Conservation (phyloP, 2,797 vertebrate species). For the Cynodonichthys magdalenae region DNA sequence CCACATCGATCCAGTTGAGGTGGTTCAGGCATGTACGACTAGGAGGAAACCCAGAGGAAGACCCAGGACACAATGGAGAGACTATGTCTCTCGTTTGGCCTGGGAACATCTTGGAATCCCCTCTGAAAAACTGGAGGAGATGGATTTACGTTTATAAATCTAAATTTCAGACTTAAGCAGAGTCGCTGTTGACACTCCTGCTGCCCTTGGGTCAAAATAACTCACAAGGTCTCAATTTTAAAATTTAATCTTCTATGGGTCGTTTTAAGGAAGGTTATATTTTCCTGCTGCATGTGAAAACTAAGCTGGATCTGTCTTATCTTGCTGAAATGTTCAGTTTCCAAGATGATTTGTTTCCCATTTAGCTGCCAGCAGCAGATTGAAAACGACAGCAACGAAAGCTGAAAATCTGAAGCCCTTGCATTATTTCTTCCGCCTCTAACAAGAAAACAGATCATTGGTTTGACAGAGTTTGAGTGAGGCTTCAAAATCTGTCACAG, state of each 20-base stretch:
- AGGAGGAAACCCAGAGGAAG: too few species aligned
- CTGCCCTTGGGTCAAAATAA: too few species aligned
- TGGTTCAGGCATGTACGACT: too few species aligned
- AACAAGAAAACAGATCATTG: constrained; percentile 4
- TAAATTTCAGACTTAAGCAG: neutral
- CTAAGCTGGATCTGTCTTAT: neutral
- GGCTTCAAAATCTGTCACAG: constrained; percentile 22
- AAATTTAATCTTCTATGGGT: too few species aligned
- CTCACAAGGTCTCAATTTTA: too few species aligned
- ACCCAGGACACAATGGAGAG: too few species aligned
- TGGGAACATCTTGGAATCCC: too few species aligned
- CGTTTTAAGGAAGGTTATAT: too few species aligned
- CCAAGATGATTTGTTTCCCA: constrained; percentile 1
- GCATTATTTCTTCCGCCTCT: constrained; percentile 11
- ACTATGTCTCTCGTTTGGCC: too few species aligned
- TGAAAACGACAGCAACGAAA: constrained; percentile 15
- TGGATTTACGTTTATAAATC: neutral
- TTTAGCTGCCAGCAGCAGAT: constrained; percentile 24
- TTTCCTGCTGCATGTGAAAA: neutral
- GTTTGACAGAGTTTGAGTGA: constrained; percentile 14
- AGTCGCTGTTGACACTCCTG: too few species aligned
- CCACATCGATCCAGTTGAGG: too few species aligned
- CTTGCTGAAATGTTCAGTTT: neutral
- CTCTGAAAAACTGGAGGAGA: too few species aligned
- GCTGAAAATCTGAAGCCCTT: neutral